phyloP scores from a whole-genome alignment of 2,797 vertebrate genomes.

The Gouania willdenowi region DNA sequence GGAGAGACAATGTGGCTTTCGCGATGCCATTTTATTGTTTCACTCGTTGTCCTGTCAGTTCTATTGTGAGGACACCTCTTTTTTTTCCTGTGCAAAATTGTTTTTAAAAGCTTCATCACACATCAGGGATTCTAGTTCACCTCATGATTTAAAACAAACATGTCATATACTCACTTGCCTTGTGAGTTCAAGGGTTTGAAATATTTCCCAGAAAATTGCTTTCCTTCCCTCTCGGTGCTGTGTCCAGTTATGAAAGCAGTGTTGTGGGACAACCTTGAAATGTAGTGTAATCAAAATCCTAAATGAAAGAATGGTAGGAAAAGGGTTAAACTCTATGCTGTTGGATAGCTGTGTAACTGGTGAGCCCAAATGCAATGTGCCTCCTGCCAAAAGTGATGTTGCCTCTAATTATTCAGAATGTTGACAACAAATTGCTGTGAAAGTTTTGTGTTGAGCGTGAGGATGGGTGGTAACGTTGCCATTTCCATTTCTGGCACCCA shows the following conservation, averaged over 20 bases:
- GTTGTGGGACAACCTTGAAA: slow-evolving; percentile 17
- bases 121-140: slow-evolving; percentile 8
- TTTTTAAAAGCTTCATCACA: slow-evolving; percentile 6
- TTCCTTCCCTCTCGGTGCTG: slow-evolving; percentile 8
- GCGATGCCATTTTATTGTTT: slow-evolving; percentile 26
- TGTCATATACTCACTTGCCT: slow-evolving; percentile 15
- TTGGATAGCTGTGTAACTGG: slow-evolving; percentile 2
- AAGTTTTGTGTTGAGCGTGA: slow-evolving; percentile 25
- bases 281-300: slow-evolving; percentile 15
- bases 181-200: slow-evolving; percentile 13
- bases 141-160: not conserved
- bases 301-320: slow-evolving; percentile 1
- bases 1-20: not conserved
- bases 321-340: slow-evolving; percentile 6
- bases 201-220: slow-evolving; percentile 6
- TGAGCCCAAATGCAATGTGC: slow-evolving; percentile 3
- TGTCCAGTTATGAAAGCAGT: slow-evolving; percentile 22
- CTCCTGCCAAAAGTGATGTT: slow-evolving; percentile 33
- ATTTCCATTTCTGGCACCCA: slow-evolving; percentile 20
- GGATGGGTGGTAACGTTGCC: slow-evolving; percentile 20
- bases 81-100: slow-evolving; percentile 3
- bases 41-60: slow-evolving; percentile 19
- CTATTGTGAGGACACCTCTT: slow-evolving; percentile 6
- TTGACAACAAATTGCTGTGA: slow-evolving; percentile 39
- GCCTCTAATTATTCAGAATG: slow-evolving; percentile 43